phyloP scores from a whole-genome alignment of 2,888 invertebrate genomes.

The Sycophila texana region DNA sequence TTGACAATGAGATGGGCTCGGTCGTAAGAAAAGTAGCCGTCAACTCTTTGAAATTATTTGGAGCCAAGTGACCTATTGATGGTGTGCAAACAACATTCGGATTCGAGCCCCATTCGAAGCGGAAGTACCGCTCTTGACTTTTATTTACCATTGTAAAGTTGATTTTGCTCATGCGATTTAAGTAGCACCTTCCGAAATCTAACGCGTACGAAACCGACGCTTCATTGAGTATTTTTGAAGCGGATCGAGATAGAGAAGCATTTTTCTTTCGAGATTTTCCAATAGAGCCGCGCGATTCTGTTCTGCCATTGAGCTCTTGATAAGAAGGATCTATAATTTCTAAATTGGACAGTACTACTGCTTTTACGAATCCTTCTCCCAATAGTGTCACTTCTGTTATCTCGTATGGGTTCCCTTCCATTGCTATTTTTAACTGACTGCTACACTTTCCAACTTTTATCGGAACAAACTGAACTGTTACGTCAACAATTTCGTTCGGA shows the following conservation, averaged over 20 bases:
- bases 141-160: constrained; percentile 75
- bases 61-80: constrained; percentile 75
- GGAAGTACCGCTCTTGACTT: constrained; percentile 70
- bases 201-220: constrained; percentile 62
- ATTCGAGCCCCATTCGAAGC: constrained; percentile 74
- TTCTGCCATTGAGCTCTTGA: neutral
- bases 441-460: neutral
- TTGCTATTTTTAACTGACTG: constrained; percentile 3
- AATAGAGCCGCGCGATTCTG: neutral
- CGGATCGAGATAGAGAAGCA: neutral
- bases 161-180: constrained; percentile 72
- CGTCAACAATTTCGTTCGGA: constrained; percentile 9
- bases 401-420: constrained; percentile 77
- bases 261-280: constrained; percentile 5
- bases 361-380: constrained; percentile 76
- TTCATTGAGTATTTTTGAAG: neutral
- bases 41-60: constrained; percentile 76
- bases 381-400: constrained; percentile 75
- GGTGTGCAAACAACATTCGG: constrained; percentile 76
- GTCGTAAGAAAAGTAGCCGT: constrained; percentile 76
- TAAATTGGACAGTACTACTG: constrained; percentile 75
- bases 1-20: constrained; percentile 69
- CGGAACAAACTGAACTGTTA: constrained; percentile 27
- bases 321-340: constrained; percentile 52
- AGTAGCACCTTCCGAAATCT: constrained; percentile 72